These are phyloP conservation scores for Tiaroga cobitis DNA, from an alignment of 2,797 vertebrate species.

Conservation along the genomic window DNA sequence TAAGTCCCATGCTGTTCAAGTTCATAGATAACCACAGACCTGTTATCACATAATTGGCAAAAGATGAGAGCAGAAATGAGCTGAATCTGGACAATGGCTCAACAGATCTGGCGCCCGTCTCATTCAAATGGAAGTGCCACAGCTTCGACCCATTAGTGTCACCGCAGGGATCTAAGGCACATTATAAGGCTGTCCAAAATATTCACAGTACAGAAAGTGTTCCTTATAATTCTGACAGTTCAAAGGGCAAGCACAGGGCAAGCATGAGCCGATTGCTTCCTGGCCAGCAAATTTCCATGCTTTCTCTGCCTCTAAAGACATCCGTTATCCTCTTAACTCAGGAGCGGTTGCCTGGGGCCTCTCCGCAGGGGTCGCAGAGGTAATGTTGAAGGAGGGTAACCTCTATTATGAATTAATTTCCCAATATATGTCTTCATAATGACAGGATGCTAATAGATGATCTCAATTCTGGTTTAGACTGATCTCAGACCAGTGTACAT, in stretches of 20 bases:
- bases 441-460: background rate
- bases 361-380: slow-evolving; percentile 42
- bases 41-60: slow-evolving; percentile 39
- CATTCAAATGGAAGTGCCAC: slow-evolving; percentile 51
- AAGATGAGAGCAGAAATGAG: slow-evolving; percentile 25
- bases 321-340: slow-evolving; percentile 23
- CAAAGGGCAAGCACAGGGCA: slow-evolving; percentile 58
- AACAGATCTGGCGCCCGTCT: slow-evolving; percentile 5
- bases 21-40: slow-evolving; percentile 39
- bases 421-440: background rate
- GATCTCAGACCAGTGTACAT: background rate
- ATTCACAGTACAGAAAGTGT: slow-evolving; percentile 54
- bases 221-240: slow-evolving; percentile 63
- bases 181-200: slow-evolving; percentile 58
- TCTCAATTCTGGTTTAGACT: background rate
- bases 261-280: slow-evolving; percentile 27
- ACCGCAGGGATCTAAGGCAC: slow-evolving; percentile 31
- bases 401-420: slow-evolving; percentile 20
- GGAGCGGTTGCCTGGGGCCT: slow-evolving; percentile 24
- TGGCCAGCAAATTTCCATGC: background rate
- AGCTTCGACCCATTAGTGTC: slow-evolving; percentile 49
- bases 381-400: slow-evolving; percentile 42
- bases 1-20: slow-evolving; percentile 32
- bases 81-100: slow-evolving; percentile 43
- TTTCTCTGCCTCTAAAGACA: background rate